Evolutionary conservation across 2,113 vertebrate species (phyloP), one percentile per base, ranked within the genome.

Genomic region (Garra rufa): DNA sequence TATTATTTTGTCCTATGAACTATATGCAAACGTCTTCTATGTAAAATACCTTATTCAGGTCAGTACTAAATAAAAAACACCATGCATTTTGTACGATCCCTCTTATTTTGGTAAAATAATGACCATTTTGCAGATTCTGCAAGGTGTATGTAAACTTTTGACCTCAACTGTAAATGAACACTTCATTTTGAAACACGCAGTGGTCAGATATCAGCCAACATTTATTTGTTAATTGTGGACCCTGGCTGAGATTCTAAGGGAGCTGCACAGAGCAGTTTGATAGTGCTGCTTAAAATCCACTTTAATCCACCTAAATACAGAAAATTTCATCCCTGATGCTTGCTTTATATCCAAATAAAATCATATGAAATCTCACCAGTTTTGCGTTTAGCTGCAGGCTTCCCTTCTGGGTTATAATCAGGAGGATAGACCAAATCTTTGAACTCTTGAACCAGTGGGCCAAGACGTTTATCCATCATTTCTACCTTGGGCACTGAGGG

Each of bases 391-490:
- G 87, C 21, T 11, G 90, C 84, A 0, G 93, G 78, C 88, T 94
- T 98, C 24, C 4, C 85, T 8, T 96, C 95, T 0, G 97, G 96
- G 91, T 93, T 95, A 86, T 98, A 99, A 87, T 88, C 89, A 2
- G 93, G 90, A 11, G 98, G 97, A 87, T 98, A 99, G 83, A 99
- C 97, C 69, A 99, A 91, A 75, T 98, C 95, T 91, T 95, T 97
- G 89, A 99, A 98, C 34, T 99, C 96, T 0, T 97, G 90, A 19
- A 88, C 92, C 80, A 99, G 91, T 59, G 86, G 87, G 28, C 97
- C 97, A 81, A 99, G 89, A 52, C 97, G 95, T 0, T 48, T 3
- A 89, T 97, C 92, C 19, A 99, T 99, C 89, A 95, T 93, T 5
- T 97, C 93, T 83, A 90, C 70, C 88, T 98, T 99, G 52, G 98